A percentile compares a stretch with the other conserved stretches of the same genome.
phyloP scores from a whole-genome alignment of 2,113 vertebrate species.

The Benitochromis conjunctus region DNA sequence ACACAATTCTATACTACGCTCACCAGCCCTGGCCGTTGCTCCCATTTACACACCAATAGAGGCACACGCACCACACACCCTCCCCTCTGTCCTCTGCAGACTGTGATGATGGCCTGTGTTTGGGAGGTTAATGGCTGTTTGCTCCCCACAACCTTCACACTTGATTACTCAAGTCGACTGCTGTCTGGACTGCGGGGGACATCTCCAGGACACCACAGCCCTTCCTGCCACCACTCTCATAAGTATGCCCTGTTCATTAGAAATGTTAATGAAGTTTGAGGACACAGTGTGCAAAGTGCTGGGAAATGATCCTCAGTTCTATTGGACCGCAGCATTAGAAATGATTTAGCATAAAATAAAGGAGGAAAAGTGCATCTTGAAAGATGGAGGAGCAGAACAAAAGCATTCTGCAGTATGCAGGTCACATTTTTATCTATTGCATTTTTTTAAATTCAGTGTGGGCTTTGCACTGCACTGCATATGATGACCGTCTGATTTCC shows the following conservation, averaged over 20 bases:
- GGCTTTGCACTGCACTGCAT: neutral
- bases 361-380: neutral
- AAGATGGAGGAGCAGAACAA: neutral
- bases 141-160: conserved; percentile 71
- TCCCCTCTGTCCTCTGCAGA: conserved; percentile 23
- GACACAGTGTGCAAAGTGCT: neutral
- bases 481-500: neutral
- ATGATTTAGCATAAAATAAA: neutral
- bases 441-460: neutral
- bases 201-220: conserved; percentile 6
- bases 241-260: neutral
- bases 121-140: conserved; percentile 69
- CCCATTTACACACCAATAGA: neutral
- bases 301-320: neutral
- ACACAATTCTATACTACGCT: neutral
- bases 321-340: neutral
- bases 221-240: neutral
- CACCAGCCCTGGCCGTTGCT: neutral
- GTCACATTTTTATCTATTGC: neutral
- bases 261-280: conserved; percentile 15
- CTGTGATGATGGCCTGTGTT: conserved; percentile 52
- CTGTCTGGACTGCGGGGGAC: conserved; percentile 36
- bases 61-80: neutral
- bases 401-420: neutral
- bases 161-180: conserved; percentile 59